Evolutionary conservation across 2,113 vertebrate species (phyloP), one percentile per base, ranked within the genome.

Genomic region (Bucco capensis): DNA sequence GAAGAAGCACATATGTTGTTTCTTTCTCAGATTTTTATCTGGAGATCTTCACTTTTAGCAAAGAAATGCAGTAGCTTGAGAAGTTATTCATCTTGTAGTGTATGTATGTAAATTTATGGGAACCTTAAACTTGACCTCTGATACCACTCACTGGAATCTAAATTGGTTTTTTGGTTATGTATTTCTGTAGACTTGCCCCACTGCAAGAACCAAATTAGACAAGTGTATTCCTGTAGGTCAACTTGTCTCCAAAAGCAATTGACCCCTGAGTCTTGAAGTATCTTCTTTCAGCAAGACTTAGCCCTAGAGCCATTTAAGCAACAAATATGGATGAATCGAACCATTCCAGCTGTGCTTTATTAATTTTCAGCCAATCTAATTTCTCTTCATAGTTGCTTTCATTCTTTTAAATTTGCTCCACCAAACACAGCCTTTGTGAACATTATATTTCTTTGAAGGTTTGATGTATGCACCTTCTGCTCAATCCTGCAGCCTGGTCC

Each of bases 321-420:
- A 94, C 89, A 94, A 93, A 95, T 90, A 90, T 79, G 90, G 92
- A 96, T 95, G 84, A 95, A 93, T 93, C 61, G 0, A 92, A 85
- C 95, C 89, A 95, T 95, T 96, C 96, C 96, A 96, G 96, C 96
- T 96, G 96, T 96, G 96, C 89, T 96, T 89, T 96, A 96, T 96
- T 96, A 96, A 96, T 96, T 96, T 96, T 82, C 89, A 92, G 60
- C 77, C 93, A 87, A 38, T 92, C 92, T 95, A 96, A 91, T 95
- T 96, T 94, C 81, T 94, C 62, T 87, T 94, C 91, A 53, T 92
- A 82, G 86, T 87, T 94, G 86, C 27, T 93, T 95, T 96, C 71
- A 83, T 95, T 94, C 95, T 94, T 94, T 47, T 93, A 77, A 89
- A 94, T 94, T 87, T 91, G 46, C 51, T 90, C 58, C 84, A 65